Base-by-base conservation (phyloP, 1,140 invertebrate species). In the Oryctes rhinoceros region DNA sequence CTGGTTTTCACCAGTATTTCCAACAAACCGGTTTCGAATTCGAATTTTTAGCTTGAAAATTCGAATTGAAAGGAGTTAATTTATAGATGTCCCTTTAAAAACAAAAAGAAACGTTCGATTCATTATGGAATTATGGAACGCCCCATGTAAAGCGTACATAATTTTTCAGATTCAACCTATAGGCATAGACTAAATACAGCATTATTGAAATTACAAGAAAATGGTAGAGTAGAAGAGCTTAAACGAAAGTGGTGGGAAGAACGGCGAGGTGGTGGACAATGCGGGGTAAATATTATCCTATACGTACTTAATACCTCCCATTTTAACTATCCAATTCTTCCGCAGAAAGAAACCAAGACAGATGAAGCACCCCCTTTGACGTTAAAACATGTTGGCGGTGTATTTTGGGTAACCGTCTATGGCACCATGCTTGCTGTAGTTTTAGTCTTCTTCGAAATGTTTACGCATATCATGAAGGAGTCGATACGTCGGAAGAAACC, bases 241-340 rank as follows among this genome's bases (percentile, higher is more conserved):
- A 95, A 96, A 86, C 93, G 91, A 13, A 96, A 95, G 87, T 98
- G 96, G 96, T 97, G 96, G 96, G 92, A 93, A 86, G 91, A 94
- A 86, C 93, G 94, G 85, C 86, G 93, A 81, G 94, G 94, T 4
- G 94, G 93, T 37, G 93, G 94, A 1, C 90, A 90, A 65, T 96
- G 95, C 87, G 87, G 89, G 81, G 94, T 95, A 80, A 39, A 78
- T 44, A 10, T 18, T 76, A 65, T 10, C 7, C 53, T 30, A 30
- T 30, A 80, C 37, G 20, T 9, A 79, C 13, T 78, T 53, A 49
- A n/a, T 62, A 13, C 76, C 39, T 37, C 80, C 4, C 13, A 80
- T 62, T 62, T 7, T 59, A 74, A 71, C 67, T 44, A 67, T 81
- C 53, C 18, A 81, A 11, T 44, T 76, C 79, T 65, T 81, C 85